Percentiles rank a stretch among this genome's conserved stretches.
phyloP scores from a whole-genome alignment of 2,113 vertebrate species.

The Bettongia penicillata region DNA sequence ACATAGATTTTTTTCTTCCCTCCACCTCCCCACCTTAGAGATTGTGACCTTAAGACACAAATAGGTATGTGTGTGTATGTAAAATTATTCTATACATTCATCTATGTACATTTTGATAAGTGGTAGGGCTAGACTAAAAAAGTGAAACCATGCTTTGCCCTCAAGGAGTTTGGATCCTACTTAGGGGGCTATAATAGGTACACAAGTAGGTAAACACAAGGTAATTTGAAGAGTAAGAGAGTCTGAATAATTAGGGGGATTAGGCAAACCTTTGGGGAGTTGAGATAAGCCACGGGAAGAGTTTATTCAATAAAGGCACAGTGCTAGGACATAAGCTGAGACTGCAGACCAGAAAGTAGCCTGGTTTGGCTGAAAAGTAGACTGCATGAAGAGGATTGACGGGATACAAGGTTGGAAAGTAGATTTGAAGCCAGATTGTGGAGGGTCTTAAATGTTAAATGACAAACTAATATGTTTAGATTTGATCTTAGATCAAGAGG shows the following conservation, averaged over 20 bases:
- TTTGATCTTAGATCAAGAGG: not conserved
- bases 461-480: not conserved
- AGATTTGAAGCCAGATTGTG: not conserved
- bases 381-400: not conserved
- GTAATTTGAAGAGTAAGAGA: not conserved
- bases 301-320: not conserved
- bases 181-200: not conserved
- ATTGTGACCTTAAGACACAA: not conserved
- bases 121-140: not conserved
- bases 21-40: not conserved
- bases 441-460: not conserved
- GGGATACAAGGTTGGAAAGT: not conserved
- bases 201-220: not conserved
- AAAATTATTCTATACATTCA: not conserved
- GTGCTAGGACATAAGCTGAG: not conserved
- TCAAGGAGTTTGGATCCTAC: not conserved
- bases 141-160: not conserved
- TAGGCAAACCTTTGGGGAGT: not conserved
- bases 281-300: not conserved
- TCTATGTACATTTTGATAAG: not conserved
- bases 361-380: not conserved
- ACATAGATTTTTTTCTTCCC: not conserved
- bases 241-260: not conserved
- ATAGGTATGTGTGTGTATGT: not conserved
- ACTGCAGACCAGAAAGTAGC: not conserved